Percentiles rank a stretch among this genome's conserved stretches.
These are phyloP conservation scores for Calephelis virginiensis DNA, from an alignment of 1,140 invertebrate genomes.

Conservation along the genomic window DNA sequence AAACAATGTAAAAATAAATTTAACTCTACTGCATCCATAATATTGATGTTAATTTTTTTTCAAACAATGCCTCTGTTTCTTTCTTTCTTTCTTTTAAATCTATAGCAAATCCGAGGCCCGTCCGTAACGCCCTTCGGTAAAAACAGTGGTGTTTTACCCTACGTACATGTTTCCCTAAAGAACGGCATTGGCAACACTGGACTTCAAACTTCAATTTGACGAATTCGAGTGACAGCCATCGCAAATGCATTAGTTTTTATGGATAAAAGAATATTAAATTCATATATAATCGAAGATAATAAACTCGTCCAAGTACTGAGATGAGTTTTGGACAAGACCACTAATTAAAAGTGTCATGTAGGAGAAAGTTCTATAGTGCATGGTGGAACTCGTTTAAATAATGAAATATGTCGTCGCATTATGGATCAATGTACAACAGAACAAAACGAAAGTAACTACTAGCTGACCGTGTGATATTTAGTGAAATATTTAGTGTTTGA, in stretches of 20 bases:
- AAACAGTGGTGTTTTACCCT: too few species aligned
- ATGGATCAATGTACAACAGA: conserved; percentile 67
- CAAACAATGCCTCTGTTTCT: too few species aligned
- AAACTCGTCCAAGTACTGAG: neutral
- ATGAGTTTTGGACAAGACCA: conserved; percentile 17
- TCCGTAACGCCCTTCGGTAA: too few species aligned
- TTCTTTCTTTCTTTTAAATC: too few species aligned
- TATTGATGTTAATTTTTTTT: too few species aligned
- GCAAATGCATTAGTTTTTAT: neutral
- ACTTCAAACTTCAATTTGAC: too few species aligned
- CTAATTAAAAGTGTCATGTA: conserved; percentile 9
- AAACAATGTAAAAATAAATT: too few species aligned
- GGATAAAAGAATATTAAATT: neutral
- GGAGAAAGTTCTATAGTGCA: conserved; percentile 22
- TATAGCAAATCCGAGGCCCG: too few species aligned
- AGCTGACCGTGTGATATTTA: conserved; percentile 56
- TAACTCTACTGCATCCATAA: too few species aligned
- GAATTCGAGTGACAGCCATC: neutral
- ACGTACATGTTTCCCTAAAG: too few species aligned
- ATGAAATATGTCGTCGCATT: conserved; percentile 66
- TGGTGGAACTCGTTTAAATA: conserved; percentile 46
- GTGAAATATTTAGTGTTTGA: conserved; percentile 40
- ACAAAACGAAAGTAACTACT: conserved; percentile 74
- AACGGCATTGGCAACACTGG: too few species aligned
- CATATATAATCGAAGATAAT: neutral